These are phyloP conservation scores for Aegotheles bennettii DNA, from an alignment of 2,113 vertebrate genomes.

Conservation along the genomic window DNA sequence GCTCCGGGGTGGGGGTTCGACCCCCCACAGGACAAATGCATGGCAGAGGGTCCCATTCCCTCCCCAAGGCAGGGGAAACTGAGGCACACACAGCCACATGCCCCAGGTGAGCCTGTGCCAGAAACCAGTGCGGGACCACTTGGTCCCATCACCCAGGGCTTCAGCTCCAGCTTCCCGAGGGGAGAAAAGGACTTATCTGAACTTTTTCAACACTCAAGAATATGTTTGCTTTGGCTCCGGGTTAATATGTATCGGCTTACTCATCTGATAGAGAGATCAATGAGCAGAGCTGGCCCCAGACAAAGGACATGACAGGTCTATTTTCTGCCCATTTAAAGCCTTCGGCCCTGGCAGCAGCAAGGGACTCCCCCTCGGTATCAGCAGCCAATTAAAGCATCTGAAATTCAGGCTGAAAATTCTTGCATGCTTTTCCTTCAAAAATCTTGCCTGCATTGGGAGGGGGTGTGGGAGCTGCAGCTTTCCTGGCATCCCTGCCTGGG, in stretches of 20 bases:
- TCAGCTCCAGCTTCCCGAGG: not conserved
- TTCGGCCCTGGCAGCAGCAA: rapidly evolving
- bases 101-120: rapidly evolving
- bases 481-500: not conserved
- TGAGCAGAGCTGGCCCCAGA: not conserved
- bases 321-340: not conserved
- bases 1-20: not conserved
- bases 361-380: not conserved
- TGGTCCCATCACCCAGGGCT: not conserved
- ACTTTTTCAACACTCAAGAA: not conserved
- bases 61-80: not conserved
- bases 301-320: not conserved
- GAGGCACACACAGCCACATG: rapidly evolving
- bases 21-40: rapidly evolving
- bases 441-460: not conserved
- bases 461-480: rapidly evolving
- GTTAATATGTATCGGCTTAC: conserved; percentile 18
- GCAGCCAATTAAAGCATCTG: not conserved
- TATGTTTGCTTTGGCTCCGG: not conserved
- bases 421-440: not conserved
- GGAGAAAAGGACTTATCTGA: not conserved
- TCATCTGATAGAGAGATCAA: conserved; percentile 8
- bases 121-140: not conserved
- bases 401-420: not conserved
- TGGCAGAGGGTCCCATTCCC: rapidly evolving